These are phyloP conservation scores for Lepidocolaptes lacrymiger DNA, from an alignment of 2,797 vertebrate genomes.

Conservation along the genomic window DNA sequence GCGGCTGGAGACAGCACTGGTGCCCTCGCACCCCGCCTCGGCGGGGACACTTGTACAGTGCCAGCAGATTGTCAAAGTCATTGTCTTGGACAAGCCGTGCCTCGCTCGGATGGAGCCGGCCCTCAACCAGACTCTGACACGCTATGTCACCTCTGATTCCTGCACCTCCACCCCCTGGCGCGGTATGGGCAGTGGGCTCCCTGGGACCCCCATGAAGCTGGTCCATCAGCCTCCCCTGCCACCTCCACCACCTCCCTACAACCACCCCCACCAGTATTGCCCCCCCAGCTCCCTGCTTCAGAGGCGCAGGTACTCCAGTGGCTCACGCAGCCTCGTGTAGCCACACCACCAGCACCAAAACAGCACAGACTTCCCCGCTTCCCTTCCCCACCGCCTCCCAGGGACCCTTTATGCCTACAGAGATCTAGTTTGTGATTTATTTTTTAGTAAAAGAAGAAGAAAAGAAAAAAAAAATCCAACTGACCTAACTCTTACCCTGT, in stretches of 20 bases:
- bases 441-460: slow-evolving; percentile 72
- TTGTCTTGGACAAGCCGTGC: slow-evolving; percentile 95
- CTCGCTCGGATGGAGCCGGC: slow-evolving; percentile 94
- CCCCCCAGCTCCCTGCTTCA: slow-evolving; percentile 92
- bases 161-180: slow-evolving; percentile 89
- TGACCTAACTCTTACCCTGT: slow-evolving; percentile 16
- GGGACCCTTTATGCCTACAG: slow-evolving; percentile 69
- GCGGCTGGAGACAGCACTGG: slow-evolving; percentile 81
- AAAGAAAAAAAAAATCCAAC: neutral
- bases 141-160: slow-evolving; percentile 87
- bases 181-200: slow-evolving; percentile 77
- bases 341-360: slow-evolving; percentile 48
- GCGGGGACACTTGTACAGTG: slow-evolving; percentile 96
- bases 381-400: neutral
- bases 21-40: slow-evolving; percentile 82
- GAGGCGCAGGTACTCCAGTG: slow-evolving; percentile 93
- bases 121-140: slow-evolving; percentile 93
- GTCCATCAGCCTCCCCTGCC: slow-evolving; percentile 92
- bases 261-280: slow-evolving; percentile 96
- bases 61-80: slow-evolving; percentile 99
- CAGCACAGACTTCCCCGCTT: slow-evolving; percentile 55
- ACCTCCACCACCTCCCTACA: slow-evolving; percentile 95
- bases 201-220: slow-evolving; percentile 80
- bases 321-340: slow-evolving; percentile 95
- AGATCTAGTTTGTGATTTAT: slow-evolving; percentile 77